phyloP scores from a whole-genome alignment of 2,888 invertebrate species.

The Brenthis ino region DNA sequence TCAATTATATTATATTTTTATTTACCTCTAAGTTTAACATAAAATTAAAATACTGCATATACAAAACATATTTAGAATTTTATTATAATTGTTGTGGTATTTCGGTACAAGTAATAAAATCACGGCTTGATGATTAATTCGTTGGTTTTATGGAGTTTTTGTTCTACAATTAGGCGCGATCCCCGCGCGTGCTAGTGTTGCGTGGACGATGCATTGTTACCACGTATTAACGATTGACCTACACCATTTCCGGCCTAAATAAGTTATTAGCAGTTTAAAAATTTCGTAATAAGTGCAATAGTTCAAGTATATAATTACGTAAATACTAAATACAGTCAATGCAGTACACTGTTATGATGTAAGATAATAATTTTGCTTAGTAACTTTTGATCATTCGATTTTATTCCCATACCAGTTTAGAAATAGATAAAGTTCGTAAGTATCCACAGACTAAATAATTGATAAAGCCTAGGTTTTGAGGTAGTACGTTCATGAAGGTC shows the following conservation, averaged over 20 bases:
- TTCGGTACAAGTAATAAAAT: constrained; percentile 55
- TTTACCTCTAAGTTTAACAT: no score
- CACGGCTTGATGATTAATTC: constrained; percentile 69
- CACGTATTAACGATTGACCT: constrained; percentile 58
- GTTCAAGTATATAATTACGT: background rate
- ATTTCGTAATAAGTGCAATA: constrained; percentile 42
- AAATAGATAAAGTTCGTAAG: no score
- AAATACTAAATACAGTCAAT: no score
- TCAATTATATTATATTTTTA: no score
- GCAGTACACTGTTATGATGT: no score
- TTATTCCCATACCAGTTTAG: no score
- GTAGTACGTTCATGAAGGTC: no score
- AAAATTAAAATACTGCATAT: no score
- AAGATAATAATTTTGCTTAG: no score
- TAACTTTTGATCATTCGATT: no score
- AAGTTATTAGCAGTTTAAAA: constrained; percentile 69
- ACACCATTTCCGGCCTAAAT: constrained; percentile 60
- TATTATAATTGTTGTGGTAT: constrained; percentile 55
- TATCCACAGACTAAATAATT: no score
- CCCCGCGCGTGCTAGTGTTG: constrained; percentile 58
- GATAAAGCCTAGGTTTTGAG: no score
- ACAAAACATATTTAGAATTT: background rate
- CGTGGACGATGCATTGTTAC: constrained; percentile 65
- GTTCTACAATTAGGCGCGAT: constrained; percentile 71
- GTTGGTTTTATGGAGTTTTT: constrained; percentile 74